Evolutionary conservation across 2,797 vertebrate genomes (phyloP).

Genomic region (Channallabes apus): DNA sequence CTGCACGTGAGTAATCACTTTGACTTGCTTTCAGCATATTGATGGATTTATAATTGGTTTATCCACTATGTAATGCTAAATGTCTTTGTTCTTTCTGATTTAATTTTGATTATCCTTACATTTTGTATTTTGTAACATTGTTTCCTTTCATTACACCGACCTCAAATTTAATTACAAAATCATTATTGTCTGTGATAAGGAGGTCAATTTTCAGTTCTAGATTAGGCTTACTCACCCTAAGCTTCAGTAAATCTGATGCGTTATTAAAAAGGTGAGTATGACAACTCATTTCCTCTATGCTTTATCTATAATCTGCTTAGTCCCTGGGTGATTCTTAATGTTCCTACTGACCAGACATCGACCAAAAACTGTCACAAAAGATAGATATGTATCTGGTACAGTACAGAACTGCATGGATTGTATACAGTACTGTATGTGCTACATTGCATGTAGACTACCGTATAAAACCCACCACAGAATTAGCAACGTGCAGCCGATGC

Average conservation of each 20-base stretch:
- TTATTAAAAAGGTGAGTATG: constrained; percentile 57
- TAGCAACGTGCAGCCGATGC: background rate
- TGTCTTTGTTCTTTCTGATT: constrained; percentile 44
- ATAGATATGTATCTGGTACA: background rate
- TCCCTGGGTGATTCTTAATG: constrained; percentile 43
- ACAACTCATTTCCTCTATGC: constrained; percentile 53
- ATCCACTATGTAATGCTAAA: constrained; percentile 13
- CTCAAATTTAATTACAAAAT: constrained; percentile 45
- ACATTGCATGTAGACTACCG: background rate
- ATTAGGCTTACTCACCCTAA: constrained; percentile 49
- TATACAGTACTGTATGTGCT: background rate
- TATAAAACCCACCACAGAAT: background rate
- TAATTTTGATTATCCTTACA: constrained; percentile 26
- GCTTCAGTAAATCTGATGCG: constrained; percentile 55
- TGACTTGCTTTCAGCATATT: constrained; percentile 36
- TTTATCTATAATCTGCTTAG: constrained; percentile 41
- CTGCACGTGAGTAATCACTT: constrained; percentile 38
- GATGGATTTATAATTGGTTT: constrained; percentile 51
- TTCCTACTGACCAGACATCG: constrained; percentile 42
- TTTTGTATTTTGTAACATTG: constrained; percentile 33
- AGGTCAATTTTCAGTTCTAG: constrained; percentile 48
- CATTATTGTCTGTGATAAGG: constrained; percentile 43
- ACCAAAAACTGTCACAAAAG: constrained; percentile 37
- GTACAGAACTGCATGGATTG: background rate
- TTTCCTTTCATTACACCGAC: constrained; percentile 35